Evolutionary conservation across 2,888 invertebrate genomes (phyloP).

Genomic region (Nymphalis urticae): DNA sequence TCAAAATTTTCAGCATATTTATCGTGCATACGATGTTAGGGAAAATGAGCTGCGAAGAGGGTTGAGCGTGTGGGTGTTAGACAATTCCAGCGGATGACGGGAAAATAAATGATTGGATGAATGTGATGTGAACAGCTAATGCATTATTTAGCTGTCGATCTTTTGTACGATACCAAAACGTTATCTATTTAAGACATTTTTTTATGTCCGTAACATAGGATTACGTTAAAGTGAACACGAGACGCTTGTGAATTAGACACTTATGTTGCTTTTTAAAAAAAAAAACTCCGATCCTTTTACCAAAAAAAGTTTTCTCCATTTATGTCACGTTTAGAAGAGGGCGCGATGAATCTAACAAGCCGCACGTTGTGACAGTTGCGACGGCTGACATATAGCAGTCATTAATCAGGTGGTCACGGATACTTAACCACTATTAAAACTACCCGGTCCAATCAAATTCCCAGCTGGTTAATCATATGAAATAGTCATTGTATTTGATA

Average conservation of each 20-base stretch:
- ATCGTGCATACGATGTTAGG: slow-evolving; percentile 57
- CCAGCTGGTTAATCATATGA: slow-evolving; percentile 25
- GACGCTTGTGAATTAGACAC: slow-evolving; percentile 60
- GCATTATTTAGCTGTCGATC: slow-evolving; percentile 26
- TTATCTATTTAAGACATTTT: slow-evolving; percentile 27
- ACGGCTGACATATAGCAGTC: slow-evolving; percentile 77
- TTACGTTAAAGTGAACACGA: slow-evolving; percentile 46
- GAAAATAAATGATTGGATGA: slow-evolving; percentile 47
- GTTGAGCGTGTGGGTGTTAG: slow-evolving; percentile 49
- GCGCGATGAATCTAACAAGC: slow-evolving; percentile 75
- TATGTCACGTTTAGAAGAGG: slow-evolving; percentile 63
- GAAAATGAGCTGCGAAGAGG: slow-evolving; percentile 52
- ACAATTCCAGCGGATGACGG: slow-evolving; percentile 48
- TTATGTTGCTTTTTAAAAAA: slow-evolving; percentile 55
- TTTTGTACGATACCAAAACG: slow-evolving; percentile 40
- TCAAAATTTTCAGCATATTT: slow-evolving; percentile 75
- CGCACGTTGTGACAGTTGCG: slow-evolving; percentile 76
- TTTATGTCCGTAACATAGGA: neutral
- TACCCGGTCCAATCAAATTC: slow-evolving; percentile 41
- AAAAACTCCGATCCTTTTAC: slow-evolving; percentile 64
- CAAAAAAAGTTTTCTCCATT: slow-evolving; percentile 70
- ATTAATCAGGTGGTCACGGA: slow-evolving; percentile 74
- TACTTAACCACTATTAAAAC: slow-evolving; percentile 60
- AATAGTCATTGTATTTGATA: neutral
- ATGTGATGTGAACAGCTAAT: slow-evolving; percentile 36